Base-by-base conservation (phyloP, 2,797 vertebrate genomes). In the Rhodeus uyekii region DNA sequence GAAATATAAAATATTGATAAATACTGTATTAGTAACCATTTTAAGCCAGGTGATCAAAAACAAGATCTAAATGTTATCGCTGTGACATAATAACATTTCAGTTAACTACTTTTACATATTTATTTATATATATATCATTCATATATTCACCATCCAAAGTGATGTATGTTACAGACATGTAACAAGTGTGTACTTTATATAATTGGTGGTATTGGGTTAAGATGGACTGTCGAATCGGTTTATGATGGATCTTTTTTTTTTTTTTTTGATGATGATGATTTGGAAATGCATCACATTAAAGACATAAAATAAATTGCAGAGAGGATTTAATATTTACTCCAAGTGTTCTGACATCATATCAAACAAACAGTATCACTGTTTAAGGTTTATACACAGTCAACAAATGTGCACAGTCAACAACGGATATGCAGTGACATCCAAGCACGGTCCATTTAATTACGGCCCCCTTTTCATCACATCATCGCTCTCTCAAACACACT, bases 361-460 rank as follows among this genome's bases (percentile, higher is more conserved):
- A 27, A 61, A 29, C 14, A 32, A 69, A 68, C 18, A 8, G 14
- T 12, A 22, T 71, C 3, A 34, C 39, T 27, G 36, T 73, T 61
- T 48, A 46, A 72, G 67, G 16, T 42, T 79, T 79, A 32, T 36
- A 58, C 34, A 69, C 36, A 58, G 48, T 63, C 55, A 61, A 78
- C 75, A 79, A 44, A n/a, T n/a, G n/a, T n/a, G n/a, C 34, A 69
- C 36, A 58, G 48, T 63, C 55, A 61, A 78, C 75, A 79, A 44
- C 53, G 67, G 60, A 80, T 65, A 44, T 58, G 64, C 46, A 36
- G 19, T 46, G 19, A 80, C 38, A 61, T 68, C 64, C 53, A 44
- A 76, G 55, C 55, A 42, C 38, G 29, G 38, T 61, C 29, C 42
- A 32, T 80, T 68, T 46, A 48, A 53, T 48, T 48, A 58, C 42